These are phyloP conservation scores for Chionis minor DNA, from an alignment of 2,113 vertebrate species.

Conservation along the genomic window DNA sequence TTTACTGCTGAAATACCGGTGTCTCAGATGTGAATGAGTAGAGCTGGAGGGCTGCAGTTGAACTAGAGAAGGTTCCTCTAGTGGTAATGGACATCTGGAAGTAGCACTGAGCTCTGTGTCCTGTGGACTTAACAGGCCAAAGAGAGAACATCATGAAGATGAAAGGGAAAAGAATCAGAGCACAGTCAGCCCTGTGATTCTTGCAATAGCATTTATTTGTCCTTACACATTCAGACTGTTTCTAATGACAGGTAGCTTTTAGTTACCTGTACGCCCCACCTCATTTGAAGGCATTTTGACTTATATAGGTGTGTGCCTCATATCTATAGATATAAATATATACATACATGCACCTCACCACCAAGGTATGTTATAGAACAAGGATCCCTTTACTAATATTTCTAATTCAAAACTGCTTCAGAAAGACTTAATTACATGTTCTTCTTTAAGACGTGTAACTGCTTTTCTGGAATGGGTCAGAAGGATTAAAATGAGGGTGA, in stretches of 20 bases:
- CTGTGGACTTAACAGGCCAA: neutral
- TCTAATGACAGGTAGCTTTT: neutral
- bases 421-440: neutral
- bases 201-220: neutral
- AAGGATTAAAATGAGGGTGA: neutral
- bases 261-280: neutral
- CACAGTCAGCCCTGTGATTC: neutral
- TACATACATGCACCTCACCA: neutral
- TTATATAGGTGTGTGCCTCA: neutral
- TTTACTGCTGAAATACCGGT: neutral
- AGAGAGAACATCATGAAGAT: neutral
- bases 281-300: neutral
- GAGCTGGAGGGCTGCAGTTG: neutral
- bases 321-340: neutral
- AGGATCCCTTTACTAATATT: neutral
- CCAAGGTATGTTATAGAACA: neutral
- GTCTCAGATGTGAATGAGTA: neutral
- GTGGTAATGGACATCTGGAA: neutral
- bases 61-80: neutral
- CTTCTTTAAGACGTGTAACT: neutral
- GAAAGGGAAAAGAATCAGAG: neutral
- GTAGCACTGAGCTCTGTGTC: neutral
- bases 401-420: neutral
- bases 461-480: neutral
- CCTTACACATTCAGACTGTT: neutral